A percentile compares a stretch with the other conserved stretches of the same genome.
Conservation (phyloP, 2,888 invertebrate species). For the Eupithecia tripunctaria region DNA sequence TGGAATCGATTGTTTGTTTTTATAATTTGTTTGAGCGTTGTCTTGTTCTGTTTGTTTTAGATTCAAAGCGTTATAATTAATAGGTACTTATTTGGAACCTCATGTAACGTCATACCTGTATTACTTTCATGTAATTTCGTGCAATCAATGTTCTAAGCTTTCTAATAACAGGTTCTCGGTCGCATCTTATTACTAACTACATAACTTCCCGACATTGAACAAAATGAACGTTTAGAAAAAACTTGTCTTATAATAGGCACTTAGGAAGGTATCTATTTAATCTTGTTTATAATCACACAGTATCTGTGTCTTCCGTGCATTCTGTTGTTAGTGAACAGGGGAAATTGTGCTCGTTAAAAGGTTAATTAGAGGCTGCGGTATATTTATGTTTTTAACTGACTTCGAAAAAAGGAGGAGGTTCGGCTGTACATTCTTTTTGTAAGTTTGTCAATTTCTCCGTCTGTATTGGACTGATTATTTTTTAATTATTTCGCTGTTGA, state of each 20-base stretch:
- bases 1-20: neutral
- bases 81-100: neutral
- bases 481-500: neutral
- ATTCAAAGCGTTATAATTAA: neutral
- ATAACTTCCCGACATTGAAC: slow-evolving; percentile 58
- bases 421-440: neutral
- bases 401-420: neutral
- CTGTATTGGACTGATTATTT: neutral
- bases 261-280: slow-evolving; percentile 7
- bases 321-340: slow-evolving; percentile 1
- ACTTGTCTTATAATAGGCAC: slow-evolving; percentile 21
- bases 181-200: slow-evolving; percentile 47
- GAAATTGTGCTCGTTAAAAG: slow-evolving; percentile 8
- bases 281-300: slow-evolving; percentile 14
- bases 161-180: slow-evolving; percentile 52
- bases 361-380: neutral
- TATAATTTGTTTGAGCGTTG: neutral
- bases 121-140: slow-evolving; percentile 43
- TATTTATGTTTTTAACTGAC: neutral
- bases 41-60: neutral
- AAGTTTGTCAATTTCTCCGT: neutral
- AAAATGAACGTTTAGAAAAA: slow-evolving; percentile 54
- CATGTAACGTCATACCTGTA: slow-evolving; percentile 2
- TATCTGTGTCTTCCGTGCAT: slow-evolving; percentile 11
- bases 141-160: slow-evolving; percentile 49